These are phyloP conservation scores for Peromyscus eremicus DNA, from an alignment of 2,797 vertebrate genomes.

Conservation along the genomic window DNA sequence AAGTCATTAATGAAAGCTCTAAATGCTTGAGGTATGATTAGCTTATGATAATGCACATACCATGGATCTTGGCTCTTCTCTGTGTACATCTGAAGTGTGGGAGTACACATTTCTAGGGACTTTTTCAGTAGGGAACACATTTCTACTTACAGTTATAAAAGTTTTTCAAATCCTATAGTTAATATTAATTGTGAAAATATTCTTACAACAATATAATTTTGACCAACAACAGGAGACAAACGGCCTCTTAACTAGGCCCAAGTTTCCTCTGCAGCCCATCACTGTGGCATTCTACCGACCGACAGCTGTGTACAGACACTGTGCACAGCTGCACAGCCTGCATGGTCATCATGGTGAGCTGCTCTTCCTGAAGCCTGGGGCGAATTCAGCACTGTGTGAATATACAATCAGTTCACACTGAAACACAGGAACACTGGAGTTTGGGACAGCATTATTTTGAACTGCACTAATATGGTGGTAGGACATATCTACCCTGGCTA, in stretches of 20 bases:
- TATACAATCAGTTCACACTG: neutral
- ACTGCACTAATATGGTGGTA: slow-evolving; percentile 59
- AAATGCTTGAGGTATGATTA: neutral
- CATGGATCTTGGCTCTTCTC: neutral
- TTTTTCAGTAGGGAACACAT: neutral
- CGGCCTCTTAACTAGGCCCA: slow-evolving; percentile 47
- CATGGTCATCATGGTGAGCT: neutral
- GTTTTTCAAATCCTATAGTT: slow-evolving; percentile 29
- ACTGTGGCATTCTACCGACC: neutral
- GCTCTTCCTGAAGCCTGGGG: slow-evolving; percentile 35
- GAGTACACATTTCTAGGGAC: slow-evolving; percentile 19
- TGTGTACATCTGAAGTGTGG: slow-evolving; percentile 19
- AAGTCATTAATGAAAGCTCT: slow-evolving; percentile 11
- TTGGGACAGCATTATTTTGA: slow-evolving; percentile 32
- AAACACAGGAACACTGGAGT: slow-evolving; percentile 45
- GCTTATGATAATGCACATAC: neutral
- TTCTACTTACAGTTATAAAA: slow-evolving; percentile 60
- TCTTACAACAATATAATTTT: slow-evolving; percentile 59
- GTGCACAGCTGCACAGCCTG: slow-evolving; percentile 3
- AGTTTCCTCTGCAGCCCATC: slow-evolving; percentile 67
- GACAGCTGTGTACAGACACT: neutral
- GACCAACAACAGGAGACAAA: slow-evolving; percentile 62
- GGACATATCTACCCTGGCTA: slow-evolving; percentile 48
- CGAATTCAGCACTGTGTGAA: slow-evolving; percentile 1
- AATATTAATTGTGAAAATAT: slow-evolving; percentile 66